These are phyloP conservation scores for Metaphire vulgaris DNA, from an alignment of 1,140 invertebrate genomes.

Conservation along the genomic window DNA sequence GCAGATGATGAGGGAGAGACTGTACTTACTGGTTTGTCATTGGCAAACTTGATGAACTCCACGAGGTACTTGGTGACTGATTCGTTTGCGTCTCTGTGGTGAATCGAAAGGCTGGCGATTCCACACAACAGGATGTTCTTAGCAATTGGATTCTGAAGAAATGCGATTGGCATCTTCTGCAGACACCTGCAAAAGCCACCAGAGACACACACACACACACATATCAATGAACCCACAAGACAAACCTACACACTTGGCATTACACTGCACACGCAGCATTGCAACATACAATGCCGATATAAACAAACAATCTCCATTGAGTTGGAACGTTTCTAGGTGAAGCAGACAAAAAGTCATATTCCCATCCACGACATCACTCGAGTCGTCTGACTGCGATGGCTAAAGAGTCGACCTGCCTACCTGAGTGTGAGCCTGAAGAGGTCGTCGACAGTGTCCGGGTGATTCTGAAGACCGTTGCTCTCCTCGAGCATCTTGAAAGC, in stretches of 20 bases:
- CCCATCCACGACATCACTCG: no score
- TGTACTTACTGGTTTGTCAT: neutral
- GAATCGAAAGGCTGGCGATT: neutral
- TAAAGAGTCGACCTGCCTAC: no score
- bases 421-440: constrained; percentile 80
- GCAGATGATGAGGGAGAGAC: no score
- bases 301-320: no score
- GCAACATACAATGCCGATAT: no score
- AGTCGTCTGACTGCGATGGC: no score
- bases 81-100: neutral
- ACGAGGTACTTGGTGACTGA: neutral
- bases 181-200: neutral
- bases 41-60: neutral
- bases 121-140: neutral
- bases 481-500: constrained; percentile 73
- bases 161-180: neutral
- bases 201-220: neutral
- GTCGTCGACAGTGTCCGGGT: constrained; percentile 96
- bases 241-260: neutral
- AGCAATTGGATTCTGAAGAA: neutral
- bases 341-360: no score
- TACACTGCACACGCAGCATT: no score
- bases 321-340: no score
- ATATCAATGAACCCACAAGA: neutral
- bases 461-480: constrained; percentile 68